Percentiles rank a stretch among this genome's conserved stretches.
Evolutionary conservation across 2,797 vertebrate species (phyloP).

Genomic region (Acomys russatus): DNA sequence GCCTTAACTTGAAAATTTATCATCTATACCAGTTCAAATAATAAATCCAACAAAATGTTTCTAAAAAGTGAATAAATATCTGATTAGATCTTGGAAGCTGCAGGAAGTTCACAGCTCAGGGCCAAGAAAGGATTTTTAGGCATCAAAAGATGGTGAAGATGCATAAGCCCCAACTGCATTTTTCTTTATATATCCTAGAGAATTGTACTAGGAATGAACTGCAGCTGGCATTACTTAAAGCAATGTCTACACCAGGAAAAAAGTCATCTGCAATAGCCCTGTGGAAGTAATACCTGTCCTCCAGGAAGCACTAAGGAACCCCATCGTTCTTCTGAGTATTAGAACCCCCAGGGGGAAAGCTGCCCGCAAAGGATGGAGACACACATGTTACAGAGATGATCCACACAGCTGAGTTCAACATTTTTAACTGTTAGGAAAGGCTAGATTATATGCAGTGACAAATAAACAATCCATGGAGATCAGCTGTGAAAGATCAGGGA

Average conservation of each 20-base stretch:
- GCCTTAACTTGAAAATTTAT: slow-evolving; percentile 26
- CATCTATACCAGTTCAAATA: not conserved
- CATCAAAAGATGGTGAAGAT: slow-evolving; percentile 38
- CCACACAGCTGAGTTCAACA: not conserved
- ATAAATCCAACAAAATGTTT: not conserved
- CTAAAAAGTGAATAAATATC: slow-evolving; percentile 5
- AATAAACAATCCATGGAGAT: not conserved
- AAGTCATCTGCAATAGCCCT: not conserved
- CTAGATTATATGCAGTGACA: not conserved
- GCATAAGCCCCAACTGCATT: not conserved
- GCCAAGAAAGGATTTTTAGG: not conserved
- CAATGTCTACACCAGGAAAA: not conserved
- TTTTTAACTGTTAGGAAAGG: slow-evolving; percentile 15
- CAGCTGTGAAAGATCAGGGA: not conserved
- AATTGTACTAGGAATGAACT: not conserved
- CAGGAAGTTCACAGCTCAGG: slow-evolving; percentile 21
- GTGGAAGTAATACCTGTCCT: not conserved
- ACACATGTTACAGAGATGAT: not conserved
- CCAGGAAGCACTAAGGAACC: not conserved
- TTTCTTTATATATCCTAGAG: slow-evolving; percentile 2
- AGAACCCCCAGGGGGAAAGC: not conserved
- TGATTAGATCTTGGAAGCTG: slow-evolving; percentile 26
- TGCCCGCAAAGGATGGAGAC: not conserved
- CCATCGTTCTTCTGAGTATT: not conserved
- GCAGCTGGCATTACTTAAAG: not conserved